Conservation (phyloP, 1,140 invertebrate species). For the Colletes latitarsis region DNA sequence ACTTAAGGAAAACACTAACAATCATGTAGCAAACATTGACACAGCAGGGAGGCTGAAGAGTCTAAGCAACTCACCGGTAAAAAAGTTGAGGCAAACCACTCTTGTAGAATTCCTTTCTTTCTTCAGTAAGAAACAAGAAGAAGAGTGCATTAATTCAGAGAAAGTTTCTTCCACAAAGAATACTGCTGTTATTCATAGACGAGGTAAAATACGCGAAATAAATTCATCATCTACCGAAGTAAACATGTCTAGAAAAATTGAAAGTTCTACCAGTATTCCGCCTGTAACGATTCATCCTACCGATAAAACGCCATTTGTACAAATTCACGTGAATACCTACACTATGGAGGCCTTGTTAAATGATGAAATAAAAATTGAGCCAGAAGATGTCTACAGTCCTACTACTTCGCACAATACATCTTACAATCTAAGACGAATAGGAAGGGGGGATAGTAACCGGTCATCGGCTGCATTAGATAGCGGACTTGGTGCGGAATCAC, state of each 20-base stretch:
- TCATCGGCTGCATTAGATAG: background rate
- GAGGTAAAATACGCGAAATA: background rate
- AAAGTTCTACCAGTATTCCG: background rate
- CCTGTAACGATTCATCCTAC: background rate
- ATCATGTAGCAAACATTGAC: background rate
- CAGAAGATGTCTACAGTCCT: background rate
- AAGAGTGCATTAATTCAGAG: background rate
- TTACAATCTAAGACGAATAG: background rate
- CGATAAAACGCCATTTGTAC: conserved; percentile 37
- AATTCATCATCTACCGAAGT: background rate
- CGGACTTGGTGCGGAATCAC: accelerated
- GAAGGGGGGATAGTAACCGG: background rate
- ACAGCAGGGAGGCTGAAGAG: background rate
- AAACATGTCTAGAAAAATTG: no score
- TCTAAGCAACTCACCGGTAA: background rate
- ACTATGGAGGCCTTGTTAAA: conserved; percentile 24
- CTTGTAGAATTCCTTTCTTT: conserved; percentile 33
- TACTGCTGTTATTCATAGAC: no score
- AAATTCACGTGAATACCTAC: conserved; percentile 27
- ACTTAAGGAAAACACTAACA: background rate
- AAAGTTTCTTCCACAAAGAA: background rate
- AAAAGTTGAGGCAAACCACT: conserved; percentile 41
- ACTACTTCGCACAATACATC: background rate
- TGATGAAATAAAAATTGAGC: background rate
- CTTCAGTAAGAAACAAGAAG: background rate